Percentiles rank a stretch among this genome's conserved stretches.
Evolutionary conservation across 2,888 invertebrate genomes (phyloP).

Genomic region (Erebia palarica): DNA sequence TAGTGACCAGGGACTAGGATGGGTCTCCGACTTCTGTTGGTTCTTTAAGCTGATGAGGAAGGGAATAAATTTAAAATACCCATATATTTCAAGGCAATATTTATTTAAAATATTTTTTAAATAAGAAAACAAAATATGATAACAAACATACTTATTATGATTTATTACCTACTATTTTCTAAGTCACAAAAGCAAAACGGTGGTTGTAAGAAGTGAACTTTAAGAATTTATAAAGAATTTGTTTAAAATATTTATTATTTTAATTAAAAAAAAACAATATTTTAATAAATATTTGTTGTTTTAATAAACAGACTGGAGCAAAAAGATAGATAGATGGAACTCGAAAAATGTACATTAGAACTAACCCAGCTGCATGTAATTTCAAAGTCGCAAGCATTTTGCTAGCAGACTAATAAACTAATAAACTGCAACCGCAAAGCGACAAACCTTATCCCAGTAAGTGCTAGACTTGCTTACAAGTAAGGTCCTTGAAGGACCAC

Average conservation of each 20-base stretch:
- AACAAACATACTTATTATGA: slow-evolving; percentile 68
- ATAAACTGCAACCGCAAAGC: no score
- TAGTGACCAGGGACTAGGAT: no score
- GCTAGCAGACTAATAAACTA: no score
- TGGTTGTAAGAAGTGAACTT: slow-evolving; percentile 23
- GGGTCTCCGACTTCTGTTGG: no score
- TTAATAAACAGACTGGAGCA: neutral
- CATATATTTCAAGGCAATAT: slow-evolving; percentile 35
- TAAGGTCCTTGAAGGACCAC: neutral
- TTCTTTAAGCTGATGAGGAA: no score
- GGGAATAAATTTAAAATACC: neutral
- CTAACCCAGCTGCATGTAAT: neutral
- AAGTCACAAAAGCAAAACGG: slow-evolving; percentile 67
- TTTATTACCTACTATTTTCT: slow-evolving; percentile 51
- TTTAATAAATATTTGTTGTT: neutral
- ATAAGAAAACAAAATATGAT: slow-evolving; percentile 71
- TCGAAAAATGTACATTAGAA: neutral
- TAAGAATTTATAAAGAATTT: neutral
- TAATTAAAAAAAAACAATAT: neutral
- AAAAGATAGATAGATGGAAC: neutral
- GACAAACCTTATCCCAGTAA: no score
- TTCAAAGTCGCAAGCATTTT: no score
- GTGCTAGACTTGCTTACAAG: neutral
- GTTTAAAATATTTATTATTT: slow-evolving; percentile 18
- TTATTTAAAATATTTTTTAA: slow-evolving; percentile 58